These are phyloP conservation scores for Ceyx cyanopectus DNA, from an alignment of 2,113 vertebrate species.

Conservation along the genomic window DNA sequence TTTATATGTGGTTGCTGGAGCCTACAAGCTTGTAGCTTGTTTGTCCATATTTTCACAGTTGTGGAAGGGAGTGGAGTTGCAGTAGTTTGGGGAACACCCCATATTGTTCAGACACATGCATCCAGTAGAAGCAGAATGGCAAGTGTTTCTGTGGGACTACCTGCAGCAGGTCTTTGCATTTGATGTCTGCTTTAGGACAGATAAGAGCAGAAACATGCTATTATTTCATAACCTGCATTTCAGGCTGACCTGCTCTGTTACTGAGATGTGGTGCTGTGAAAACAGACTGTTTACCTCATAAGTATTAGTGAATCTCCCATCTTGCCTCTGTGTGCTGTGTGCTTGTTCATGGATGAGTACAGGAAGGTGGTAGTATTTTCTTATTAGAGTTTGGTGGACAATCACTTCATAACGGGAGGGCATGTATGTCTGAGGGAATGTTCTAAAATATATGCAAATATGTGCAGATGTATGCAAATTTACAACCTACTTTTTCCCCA, in stretches of 20 bases:
- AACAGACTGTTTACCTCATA: not conserved
- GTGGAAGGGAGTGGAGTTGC: not conserved
- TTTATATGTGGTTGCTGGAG: not conserved
- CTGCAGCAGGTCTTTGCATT: not conserved
- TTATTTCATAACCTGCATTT: not conserved
- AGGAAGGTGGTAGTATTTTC: not conserved
- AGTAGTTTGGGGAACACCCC: not conserved
- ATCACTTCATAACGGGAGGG: not conserved
- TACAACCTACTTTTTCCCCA: not conserved
- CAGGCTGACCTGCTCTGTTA: not conserved
- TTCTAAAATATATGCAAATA: conserved; percentile 6
- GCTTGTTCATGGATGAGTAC: not conserved
- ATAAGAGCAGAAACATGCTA: not conserved
- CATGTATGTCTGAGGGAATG: not conserved
- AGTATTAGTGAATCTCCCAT: not conserved
- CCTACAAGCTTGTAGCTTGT: not conserved
- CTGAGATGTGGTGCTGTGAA: not conserved
- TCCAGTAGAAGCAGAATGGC: not conserved
- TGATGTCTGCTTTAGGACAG: not conserved
- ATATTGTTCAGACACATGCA: not conserved
- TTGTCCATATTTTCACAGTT: not conserved
- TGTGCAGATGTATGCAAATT: conserved; percentile 49
- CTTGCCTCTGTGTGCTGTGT: not conserved
- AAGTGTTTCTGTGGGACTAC: not conserved
- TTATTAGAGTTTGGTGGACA: not conserved